phyloP scores from a whole-genome alignment of 1,140 invertebrate species.

The Manduca sexta region DNA sequence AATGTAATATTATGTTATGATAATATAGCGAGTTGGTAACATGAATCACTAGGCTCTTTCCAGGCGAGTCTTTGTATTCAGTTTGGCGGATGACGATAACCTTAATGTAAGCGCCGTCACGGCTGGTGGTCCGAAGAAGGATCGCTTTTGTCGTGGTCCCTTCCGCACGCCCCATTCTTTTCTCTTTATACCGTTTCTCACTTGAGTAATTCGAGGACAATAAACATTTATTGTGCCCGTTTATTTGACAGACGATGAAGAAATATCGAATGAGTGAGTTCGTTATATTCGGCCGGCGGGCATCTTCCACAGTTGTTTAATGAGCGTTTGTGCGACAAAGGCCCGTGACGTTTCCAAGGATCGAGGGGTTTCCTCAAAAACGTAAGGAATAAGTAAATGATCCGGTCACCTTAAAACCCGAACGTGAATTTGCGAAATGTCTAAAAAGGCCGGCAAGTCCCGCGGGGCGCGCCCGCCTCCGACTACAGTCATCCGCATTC shows the following conservation, averaged over 20 bases:
- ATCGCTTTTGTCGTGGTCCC: constrained; percentile 67
- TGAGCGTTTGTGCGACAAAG: constrained; percentile 22
- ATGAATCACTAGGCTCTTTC: constrained; percentile 61
- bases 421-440: constrained; percentile 42
- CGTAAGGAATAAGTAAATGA: constrained; percentile 27
- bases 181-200: constrained; percentile 69
- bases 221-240: constrained; percentile 68
- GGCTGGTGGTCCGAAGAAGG: constrained; percentile 67
- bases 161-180: constrained; percentile 65
- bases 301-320: constrained; percentile 26
- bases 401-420: constrained; percentile 30
- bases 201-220: constrained; percentile 69
- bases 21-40: constrained; percentile 50
- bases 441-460: constrained; percentile 30
- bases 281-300: constrained; percentile 35
- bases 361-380: constrained; percentile 11
- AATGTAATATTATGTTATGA: constrained; percentile 48
- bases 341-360: constrained; percentile 11
- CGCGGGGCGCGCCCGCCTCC: constrained; percentile 14
- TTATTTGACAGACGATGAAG: constrained; percentile 65
- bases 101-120: constrained; percentile 70
- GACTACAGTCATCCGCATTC: constrained; percentile 35
- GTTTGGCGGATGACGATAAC: constrained; percentile 69
- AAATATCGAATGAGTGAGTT: constrained; percentile 60
- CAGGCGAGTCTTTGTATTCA: constrained; percentile 60